phyloP scores from a whole-genome alignment of 2,113 vertebrate species.

The Leptodactylus fuscus region DNA sequence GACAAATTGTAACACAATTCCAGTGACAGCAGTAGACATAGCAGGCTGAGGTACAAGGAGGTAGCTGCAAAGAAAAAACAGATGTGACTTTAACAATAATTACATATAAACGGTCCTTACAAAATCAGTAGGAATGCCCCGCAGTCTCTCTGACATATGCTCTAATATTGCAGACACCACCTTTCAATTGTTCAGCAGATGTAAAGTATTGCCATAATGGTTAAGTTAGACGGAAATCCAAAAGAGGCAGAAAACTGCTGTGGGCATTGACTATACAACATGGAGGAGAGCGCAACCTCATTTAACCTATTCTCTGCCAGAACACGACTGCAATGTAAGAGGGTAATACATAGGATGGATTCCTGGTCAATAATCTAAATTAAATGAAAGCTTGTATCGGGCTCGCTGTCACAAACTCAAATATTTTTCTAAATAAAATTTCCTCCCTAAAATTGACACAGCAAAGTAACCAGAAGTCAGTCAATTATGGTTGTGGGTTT shows the following conservation, averaged over 20 bases:
- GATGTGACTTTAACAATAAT: conserved; percentile 62
- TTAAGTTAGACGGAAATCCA: conserved; percentile 44
- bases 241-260: conserved; percentile 10
- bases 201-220: conserved; percentile 57
- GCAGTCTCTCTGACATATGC: conserved; percentile 61
- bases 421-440: too few species aligned
- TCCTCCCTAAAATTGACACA: too few species aligned
- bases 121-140: conserved; percentile 61
- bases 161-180: conserved; percentile 58
- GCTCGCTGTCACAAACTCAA: too few species aligned
- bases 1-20: conserved; percentile 51
- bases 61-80: conserved; percentile 53
- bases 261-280: conserved; percentile 1
- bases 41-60: conserved; percentile 53
- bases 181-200: conserved; percentile 59
- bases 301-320: not conserved
- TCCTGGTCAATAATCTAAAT: not conserved
- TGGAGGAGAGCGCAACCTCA: not conserved
- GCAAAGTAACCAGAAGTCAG: too few species aligned
- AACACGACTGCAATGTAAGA: not conserved
- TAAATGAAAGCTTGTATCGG: too few species aligned
- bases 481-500: too few species aligned
- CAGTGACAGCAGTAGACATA: conserved; percentile 28
- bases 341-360: too few species aligned
- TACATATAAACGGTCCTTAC: conserved; percentile 60